phyloP scores from a whole-genome alignment of 1,140 invertebrate genomes.

The Stenopsyche tienmushanensis region DNA sequence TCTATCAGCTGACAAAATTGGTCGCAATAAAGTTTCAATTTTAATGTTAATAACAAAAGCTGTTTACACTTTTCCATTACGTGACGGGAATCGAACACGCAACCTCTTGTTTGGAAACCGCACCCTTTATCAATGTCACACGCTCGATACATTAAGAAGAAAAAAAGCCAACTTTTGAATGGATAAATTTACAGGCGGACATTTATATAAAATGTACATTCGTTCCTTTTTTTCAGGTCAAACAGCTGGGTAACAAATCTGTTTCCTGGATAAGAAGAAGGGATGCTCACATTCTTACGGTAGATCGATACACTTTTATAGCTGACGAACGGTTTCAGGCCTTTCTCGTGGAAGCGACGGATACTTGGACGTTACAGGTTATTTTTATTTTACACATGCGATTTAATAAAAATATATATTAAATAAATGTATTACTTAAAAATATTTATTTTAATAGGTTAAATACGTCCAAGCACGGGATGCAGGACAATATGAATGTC shows the following conservation, averaged over 20 bases:
- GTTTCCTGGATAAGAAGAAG: conserved; percentile 87
- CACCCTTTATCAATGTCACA: neutral
- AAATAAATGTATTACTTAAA: neutral
- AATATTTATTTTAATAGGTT: conserved; percentile 47
- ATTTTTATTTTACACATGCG: too few relatives aligned
- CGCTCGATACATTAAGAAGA: neutral
- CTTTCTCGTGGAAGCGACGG: conserved; percentile 73
- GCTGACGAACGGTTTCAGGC: conserved; percentile 85
- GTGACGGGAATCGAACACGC: neutral
- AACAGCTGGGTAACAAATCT: conserved; percentile 86
- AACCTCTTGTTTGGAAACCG: neutral
- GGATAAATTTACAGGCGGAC: too few relatives aligned
- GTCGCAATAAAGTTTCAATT: too few relatives aligned
- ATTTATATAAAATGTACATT: neutral
- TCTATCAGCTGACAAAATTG: too few relatives aligned
- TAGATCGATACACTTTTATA: conserved; percentile 88
- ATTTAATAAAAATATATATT: neutral
- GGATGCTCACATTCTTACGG: conserved; percentile 87
- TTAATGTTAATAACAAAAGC: neutral
- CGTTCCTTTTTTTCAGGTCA: conserved; percentile 53
- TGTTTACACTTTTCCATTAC: neutral
- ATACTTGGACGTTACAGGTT: conserved; percentile 89
- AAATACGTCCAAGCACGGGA: conserved; percentile 73
- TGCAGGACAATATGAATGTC: conserved; percentile 90
- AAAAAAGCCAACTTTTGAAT: neutral